phyloP scores from a whole-genome alignment of 2,113 vertebrate species.

The Ochotona curzoniae region DNA sequence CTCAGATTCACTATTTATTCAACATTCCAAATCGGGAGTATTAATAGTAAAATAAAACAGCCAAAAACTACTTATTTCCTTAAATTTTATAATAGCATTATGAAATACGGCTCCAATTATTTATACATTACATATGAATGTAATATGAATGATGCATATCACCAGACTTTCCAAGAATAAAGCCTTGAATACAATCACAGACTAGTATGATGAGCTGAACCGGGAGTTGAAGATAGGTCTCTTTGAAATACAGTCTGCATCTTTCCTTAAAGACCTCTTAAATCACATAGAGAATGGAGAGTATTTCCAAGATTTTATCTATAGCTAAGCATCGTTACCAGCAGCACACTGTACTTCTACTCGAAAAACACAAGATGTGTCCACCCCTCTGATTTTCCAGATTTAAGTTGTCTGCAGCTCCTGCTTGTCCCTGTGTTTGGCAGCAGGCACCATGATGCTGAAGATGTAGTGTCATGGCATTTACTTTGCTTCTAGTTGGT shows the following conservation, averaged over 20 bases:
- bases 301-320: neutral
- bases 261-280: neutral
- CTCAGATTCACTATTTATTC: neutral
- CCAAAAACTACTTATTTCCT: neutral
- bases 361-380: neutral
- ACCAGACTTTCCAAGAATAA: no score
- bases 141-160: no score
- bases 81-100: neutral
- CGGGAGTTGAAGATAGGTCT: neutral
- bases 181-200: neutral
- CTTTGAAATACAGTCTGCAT: neutral
- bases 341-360: neutral
- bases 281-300: neutral
- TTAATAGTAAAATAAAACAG: neutral
- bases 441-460: neutral
- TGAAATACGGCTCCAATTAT: neutral
- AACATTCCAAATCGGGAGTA: neutral
- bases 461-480: neutral
- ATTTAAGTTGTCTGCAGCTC: neutral
- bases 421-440: neutral
- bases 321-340: neutral
- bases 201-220: neutral
- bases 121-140: neutral
- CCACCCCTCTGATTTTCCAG: neutral
- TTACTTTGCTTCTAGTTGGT: neutral